Evolutionary conservation across 1,140 invertebrate genomes (phyloP).

Genomic region (Agrypnia vestita): DNA sequence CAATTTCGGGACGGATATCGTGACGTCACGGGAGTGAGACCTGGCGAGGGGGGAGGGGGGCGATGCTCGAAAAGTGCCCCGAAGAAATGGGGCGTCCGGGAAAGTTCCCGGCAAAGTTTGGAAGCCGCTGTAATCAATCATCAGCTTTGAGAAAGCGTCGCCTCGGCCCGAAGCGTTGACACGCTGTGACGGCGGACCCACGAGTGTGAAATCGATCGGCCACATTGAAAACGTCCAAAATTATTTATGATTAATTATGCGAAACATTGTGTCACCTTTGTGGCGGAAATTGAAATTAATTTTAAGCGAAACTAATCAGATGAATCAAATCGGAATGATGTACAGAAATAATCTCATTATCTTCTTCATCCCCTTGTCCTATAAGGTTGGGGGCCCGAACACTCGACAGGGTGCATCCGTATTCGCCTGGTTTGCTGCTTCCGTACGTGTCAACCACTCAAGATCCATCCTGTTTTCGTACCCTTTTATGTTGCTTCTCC

Average conservation of each 20-base stretch:
- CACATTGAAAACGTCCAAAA: neutral
- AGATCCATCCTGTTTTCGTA: too few relatives aligned
- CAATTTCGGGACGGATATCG: neutral
- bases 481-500: too few relatives aligned
- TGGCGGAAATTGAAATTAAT: too few relatives aligned
- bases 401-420: too few relatives aligned
- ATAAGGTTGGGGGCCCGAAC: too few relatives aligned
- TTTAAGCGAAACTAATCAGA: too few relatives aligned
- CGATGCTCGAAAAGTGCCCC: neutral
- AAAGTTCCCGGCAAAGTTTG: neutral
- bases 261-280: too few relatives aligned
- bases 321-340: too few relatives aligned
- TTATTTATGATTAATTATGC: neutral
- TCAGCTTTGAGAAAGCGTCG: neutral
- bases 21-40: neutral
- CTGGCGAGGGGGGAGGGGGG: neutral
- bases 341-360: too few relatives aligned
- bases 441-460: too few relatives aligned
- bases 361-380: too few relatives aligned
- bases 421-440: too few relatives aligned
- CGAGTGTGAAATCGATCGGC: neutral
- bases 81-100: neutral
- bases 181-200: neutral
- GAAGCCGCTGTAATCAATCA: neutral
- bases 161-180: neutral